These are phyloP conservation scores for zebrafish (Danio rerio) DNA, from an alignment of 2,113 vertebrate species.

Conservation along the genomic window DNA sequence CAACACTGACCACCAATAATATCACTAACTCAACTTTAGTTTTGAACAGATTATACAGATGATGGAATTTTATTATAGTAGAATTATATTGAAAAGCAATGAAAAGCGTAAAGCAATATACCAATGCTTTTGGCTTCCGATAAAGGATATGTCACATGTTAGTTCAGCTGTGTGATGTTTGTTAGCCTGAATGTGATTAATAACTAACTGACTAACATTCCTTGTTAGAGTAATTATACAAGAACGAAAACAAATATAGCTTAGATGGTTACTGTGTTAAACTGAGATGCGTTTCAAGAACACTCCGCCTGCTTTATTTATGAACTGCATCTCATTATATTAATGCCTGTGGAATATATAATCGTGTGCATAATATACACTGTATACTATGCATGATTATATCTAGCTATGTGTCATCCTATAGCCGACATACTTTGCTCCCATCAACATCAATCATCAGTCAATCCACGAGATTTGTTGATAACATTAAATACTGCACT, in stretches of 20 bases:
- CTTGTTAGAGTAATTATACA: too few relatives aligned
- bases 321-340: neutral
- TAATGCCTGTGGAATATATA: neutral
- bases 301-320: neutral
- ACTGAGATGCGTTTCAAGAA: neutral
- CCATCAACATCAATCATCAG: neutral
- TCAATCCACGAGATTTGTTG: neutral
- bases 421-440: neutral
- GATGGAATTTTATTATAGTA: neutral
- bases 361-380: neutral
- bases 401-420: neutral
- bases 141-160: neutral
- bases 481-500: neutral
- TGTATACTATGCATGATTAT: neutral
- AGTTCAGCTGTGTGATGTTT: neutral
- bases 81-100: neutral
- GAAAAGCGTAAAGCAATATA: neutral
- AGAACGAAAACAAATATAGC: neutral
- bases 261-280: neutral
- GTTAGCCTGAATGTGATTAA: neutral
- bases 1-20: neutral
- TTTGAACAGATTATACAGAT: neutral
- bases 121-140: too few relatives aligned
- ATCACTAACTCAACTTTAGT: neutral
- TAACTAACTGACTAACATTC: neutral